Evolutionary conservation across 2,113 vertebrate species (phyloP).

Genomic region (Urocitellus parryii): DNA sequence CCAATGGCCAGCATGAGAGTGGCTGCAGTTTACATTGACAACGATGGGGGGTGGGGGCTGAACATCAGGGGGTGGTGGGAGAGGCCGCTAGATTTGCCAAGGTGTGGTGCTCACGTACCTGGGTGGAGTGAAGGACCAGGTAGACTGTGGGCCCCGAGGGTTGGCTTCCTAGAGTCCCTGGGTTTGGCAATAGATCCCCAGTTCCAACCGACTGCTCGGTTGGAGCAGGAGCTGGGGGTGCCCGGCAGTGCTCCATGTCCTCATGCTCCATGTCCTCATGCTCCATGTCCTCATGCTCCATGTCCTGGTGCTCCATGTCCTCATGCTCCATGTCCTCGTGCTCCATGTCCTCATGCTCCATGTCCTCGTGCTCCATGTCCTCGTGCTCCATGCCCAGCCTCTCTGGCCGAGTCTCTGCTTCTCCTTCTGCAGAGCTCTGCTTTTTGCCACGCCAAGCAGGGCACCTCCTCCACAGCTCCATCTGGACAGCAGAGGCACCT

Average conservation of each 20-base stretch:
- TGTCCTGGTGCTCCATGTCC: too few relatives aligned
- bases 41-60: too few relatives aligned
- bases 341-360: too few relatives aligned
- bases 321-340: too few relatives aligned
- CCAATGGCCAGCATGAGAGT: not conserved
- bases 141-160: rapidly evolving
- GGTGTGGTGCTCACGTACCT: too few relatives aligned
- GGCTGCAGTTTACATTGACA: too few relatives aligned
- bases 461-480: not conserved
- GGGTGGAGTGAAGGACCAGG: not conserved
- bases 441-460: not conserved
- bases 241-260: too few relatives aligned
- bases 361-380: too few relatives aligned
- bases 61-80: not conserved
- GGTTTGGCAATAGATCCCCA: not conserved
- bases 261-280: too few relatives aligned
- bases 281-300: too few relatives aligned
- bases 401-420: not conserved
- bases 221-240: not conserved
- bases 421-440: not conserved
- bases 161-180: not conserved
- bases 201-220: not conserved
- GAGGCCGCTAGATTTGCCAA: rapidly evolving
- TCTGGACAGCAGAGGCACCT: too few relatives aligned
- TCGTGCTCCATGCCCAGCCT: rapidly evolving